Conservation (phyloP, 2,888 invertebrate genomes). For the Drepana falcataria region DNA sequence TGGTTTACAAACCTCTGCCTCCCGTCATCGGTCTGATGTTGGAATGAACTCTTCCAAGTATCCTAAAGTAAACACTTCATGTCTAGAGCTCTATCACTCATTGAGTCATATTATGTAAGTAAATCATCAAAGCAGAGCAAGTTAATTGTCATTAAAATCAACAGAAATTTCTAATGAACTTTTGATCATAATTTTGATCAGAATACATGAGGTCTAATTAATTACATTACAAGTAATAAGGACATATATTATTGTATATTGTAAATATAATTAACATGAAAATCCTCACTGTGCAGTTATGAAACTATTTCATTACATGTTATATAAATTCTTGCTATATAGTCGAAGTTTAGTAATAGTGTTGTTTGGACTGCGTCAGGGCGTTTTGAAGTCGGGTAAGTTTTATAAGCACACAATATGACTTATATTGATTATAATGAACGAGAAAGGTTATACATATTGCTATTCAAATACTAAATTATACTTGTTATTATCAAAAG, state of each 20-base stretch:
- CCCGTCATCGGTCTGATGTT: too few species aligned
- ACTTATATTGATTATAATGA: too few species aligned
- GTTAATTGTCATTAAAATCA: constrained; percentile 11
- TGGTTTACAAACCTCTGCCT: too few species aligned
- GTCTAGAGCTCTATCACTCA: too few species aligned
- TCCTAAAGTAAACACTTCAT: too few species aligned
- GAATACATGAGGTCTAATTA: constrained; percentile 10
- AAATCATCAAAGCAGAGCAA: too few species aligned
- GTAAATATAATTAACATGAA: constrained; percentile 22
- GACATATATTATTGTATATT: constrained; percentile 12
- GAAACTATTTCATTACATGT: constrained; percentile 24
- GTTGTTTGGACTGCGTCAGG: constrained; percentile 29
- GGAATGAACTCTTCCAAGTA: too few species aligned
- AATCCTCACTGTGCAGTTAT: constrained; percentile 49
- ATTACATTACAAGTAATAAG: constrained; percentile 6
- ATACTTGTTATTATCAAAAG: too few species aligned
- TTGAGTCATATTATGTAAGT: too few species aligned
- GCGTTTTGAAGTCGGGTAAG: background rate
- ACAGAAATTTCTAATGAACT: constrained; percentile 18
- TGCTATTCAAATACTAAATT: too few species aligned
- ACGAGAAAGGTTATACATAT: too few species aligned
- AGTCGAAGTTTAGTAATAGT: constrained; percentile 9
- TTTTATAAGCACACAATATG: too few species aligned
- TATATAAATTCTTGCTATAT: constrained; percentile 22
- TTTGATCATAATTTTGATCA: constrained; percentile 27